A percentile compares a stretch with the other conserved stretches of the same genome.
These are phyloP conservation scores for Plodia interpunctella DNA, from an alignment of 1,140 invertebrate genomes.

Conservation along the genomic window DNA sequence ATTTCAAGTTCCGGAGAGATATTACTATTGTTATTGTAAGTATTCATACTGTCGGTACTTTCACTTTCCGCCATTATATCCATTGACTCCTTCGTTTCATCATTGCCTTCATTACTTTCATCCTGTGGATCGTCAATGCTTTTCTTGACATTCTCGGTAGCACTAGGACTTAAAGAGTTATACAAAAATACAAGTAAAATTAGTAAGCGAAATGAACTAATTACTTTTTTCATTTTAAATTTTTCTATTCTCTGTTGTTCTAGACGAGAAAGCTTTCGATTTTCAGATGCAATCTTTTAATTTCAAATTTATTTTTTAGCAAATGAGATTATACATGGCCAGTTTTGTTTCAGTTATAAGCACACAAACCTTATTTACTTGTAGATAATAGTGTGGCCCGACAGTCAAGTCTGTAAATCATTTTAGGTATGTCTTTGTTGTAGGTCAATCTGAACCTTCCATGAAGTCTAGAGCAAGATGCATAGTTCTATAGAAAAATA, in stretches of 20 bases:
- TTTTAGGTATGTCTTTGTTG: no score
- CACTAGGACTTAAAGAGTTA: constrained; percentile 19
- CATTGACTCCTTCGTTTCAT: constrained; percentile 48
- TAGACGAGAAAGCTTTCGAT: constrained; percentile 18
- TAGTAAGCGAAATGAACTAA: constrained; percentile 30
- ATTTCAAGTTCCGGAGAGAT: constrained; percentile 31
- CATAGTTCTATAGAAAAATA: no score
- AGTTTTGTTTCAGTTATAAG: constrained; percentile 1
- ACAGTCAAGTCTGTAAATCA: no score
- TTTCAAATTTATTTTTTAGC: constrained; percentile 20
- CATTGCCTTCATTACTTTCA: constrained; percentile 41
- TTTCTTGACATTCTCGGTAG: constrained; percentile 54
- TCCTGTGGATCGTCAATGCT: constrained; percentile 51
- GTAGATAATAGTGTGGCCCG: no score
- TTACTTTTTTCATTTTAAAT: constrained; percentile 33
- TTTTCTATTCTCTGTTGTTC: constrained; percentile 6
- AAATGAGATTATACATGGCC: constrained; percentile 10
- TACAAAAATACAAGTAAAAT: constrained; percentile 32
- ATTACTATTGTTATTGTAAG: background rate
- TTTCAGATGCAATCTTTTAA: constrained; percentile 21
- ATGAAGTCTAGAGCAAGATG: no score
- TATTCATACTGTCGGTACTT: constrained; percentile 8
- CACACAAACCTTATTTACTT: no score
- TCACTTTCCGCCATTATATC: constrained; percentile 46
- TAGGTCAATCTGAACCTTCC: no score